phyloP scores from a whole-genome alignment of 1,140 invertebrate species.

The Anadara kagoshimensis region DNA sequence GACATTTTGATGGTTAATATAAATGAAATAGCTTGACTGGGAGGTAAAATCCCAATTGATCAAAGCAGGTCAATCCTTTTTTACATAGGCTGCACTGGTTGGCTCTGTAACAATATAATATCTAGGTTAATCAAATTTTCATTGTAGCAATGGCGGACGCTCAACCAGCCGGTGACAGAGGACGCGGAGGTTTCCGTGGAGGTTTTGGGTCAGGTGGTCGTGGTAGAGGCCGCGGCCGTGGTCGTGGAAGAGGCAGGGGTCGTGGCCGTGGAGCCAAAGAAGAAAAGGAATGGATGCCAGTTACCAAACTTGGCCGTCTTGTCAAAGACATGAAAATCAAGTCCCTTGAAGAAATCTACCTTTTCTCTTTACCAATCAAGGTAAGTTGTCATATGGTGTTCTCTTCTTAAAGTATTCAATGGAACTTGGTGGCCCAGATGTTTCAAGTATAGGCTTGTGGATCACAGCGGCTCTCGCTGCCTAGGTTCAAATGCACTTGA shows the following conservation, averaged over 20 bases:
- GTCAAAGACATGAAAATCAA: slow-evolving; percentile 98
- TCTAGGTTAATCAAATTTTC: too few species aligned
- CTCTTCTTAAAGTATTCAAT: too few species aligned
- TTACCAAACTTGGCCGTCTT: slow-evolving; percentile 97
- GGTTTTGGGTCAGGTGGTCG: slow-evolving; percentile 84
- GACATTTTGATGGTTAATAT: too few species aligned
- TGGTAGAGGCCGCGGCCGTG: slow-evolving; percentile 82
- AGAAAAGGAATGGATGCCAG: slow-evolving; percentile 98
- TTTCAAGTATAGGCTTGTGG: too few species aligned
- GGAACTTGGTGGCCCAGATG: too few species aligned
- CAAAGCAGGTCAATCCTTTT: too few species aligned
- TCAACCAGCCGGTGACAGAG: slow-evolving; percentile 70
- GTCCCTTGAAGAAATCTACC: slow-evolving; percentile 98
- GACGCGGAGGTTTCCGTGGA: slow-evolving; percentile 92
- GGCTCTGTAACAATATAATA: too few species aligned
- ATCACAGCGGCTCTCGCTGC: too few species aligned
- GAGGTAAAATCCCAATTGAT: too few species aligned
- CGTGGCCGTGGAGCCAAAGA: slow-evolving; percentile 90
- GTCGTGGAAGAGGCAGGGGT: slow-evolving; percentile 80
- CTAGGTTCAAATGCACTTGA: too few species aligned
- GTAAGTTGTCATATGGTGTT: slow-evolving; percentile 70
- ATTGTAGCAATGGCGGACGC: slow-evolving; percentile 90
- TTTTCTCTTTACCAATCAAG: slow-evolving; percentile 99
- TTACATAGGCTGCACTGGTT: too few species aligned
- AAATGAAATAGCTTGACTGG: too few species aligned